Conservation (phyloP, 2,888 invertebrate species). For the Cyrtodaria siliqua region DNA sequence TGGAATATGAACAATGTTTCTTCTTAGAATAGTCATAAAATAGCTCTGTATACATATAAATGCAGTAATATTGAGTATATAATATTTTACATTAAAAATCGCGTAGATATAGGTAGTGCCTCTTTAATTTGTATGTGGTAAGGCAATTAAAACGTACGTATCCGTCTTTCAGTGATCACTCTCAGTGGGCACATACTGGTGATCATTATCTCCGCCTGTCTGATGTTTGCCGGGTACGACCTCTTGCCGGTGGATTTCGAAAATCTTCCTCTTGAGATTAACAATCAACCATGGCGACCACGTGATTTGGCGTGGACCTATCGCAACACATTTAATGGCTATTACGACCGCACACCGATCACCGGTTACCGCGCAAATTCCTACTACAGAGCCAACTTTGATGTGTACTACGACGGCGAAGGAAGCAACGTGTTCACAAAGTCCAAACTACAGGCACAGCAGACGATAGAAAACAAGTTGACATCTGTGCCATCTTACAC, state of each 20-base stretch:
- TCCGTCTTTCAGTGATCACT: slow-evolving; percentile 64
- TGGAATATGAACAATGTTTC: no score
- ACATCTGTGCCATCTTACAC: slow-evolving; percentile 47
- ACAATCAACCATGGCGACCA: slow-evolving; percentile 68
- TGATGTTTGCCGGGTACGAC: slow-evolving; percentile 68
- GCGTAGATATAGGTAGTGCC: no score
- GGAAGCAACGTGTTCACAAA: slow-evolving; percentile 75
- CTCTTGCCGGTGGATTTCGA: slow-evolving; percentile 74
- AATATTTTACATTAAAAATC: no score
- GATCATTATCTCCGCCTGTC: slow-evolving; percentile 55
- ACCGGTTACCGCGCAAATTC: slow-evolving; percentile 29
- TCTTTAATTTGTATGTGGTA: no score
- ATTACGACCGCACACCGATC: slow-evolving; percentile 35
- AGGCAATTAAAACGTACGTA: not conserved
- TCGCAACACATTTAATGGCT: slow-evolving; percentile 39
- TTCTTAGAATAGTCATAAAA: no score
- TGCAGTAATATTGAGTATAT: no score
- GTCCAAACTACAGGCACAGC: slow-evolving; percentile 64
- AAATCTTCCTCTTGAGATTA: slow-evolving; percentile 74
- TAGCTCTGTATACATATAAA: no score
- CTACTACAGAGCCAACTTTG: slow-evolving; percentile 52
- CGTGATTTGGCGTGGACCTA: slow-evolving; percentile 70
- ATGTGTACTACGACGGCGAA: slow-evolving; percentile 66
- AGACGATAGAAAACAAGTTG: slow-evolving; percentile 68
- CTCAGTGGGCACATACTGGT: slow-evolving; percentile 60